Evolutionary conservation across 2,888 invertebrate species (phyloP).

Genomic region (Lepidochitona cinerea): DNA sequence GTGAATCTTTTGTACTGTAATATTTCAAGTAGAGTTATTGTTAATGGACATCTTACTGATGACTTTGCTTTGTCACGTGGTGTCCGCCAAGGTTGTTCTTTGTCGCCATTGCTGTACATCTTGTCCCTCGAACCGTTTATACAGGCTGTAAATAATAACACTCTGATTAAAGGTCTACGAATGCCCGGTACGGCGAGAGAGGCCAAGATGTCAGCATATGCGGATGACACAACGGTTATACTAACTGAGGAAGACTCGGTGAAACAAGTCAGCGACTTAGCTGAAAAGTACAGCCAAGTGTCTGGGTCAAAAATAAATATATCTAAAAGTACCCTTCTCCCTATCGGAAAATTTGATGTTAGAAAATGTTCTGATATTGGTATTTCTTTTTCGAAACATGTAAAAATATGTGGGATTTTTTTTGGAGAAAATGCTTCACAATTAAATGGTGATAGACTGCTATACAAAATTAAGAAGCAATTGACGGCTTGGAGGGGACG

Average conservation of each 20-base stretch:
- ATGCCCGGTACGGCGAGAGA: slow-evolving; percentile 13
- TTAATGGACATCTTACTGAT: neutral
- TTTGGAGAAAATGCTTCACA: neutral
- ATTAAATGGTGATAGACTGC: neutral
- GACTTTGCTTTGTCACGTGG: slow-evolving; percentile 2
- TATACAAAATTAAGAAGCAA: neutral
- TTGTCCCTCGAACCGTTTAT: neutral
- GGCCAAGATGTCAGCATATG: slow-evolving; percentile 14
- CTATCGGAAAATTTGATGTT: neutral
- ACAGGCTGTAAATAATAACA: neutral
- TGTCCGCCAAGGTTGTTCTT: slow-evolving; percentile 6
- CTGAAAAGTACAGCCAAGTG: slow-evolving; percentile 6
- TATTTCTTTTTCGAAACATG: neutral
- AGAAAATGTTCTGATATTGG: neutral
- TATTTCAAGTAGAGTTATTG: neutral
- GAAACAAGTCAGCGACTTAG: neutral
- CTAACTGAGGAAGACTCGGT: slow-evolving; percentile 9
- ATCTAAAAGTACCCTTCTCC: slow-evolving; percentile 22
- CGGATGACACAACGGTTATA: slow-evolving; percentile 16
- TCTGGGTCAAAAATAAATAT: slow-evolving; percentile 30
- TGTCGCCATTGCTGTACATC: neutral
- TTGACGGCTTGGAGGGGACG: neutral
- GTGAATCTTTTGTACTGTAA: too few relatives aligned
- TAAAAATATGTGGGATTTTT: neutral
- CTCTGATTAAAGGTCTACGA: slow-evolving; percentile 15